Conservation (phyloP, 1,140 invertebrate species). For the Bombyx mandarina region DNA sequence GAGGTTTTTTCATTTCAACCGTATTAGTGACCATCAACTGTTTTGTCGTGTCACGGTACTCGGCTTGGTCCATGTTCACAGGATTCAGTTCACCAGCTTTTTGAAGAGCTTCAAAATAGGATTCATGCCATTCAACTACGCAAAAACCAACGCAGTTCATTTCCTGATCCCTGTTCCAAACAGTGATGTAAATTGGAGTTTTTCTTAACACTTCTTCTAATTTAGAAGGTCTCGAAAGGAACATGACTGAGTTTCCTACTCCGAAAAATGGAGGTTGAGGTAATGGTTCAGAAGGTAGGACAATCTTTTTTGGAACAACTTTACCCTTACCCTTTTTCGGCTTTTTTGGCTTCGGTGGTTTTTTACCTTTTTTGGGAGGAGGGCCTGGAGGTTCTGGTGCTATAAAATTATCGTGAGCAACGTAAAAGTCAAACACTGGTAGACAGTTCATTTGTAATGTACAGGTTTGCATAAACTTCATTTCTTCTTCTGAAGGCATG, state of each 20-base stretch:
- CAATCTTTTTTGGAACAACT: slow-evolving; percentile 28
- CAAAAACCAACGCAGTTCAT: slow-evolving; percentile 56
- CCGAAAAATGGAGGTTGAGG: slow-evolving; percentile 59
- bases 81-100: slow-evolving; percentile 45
- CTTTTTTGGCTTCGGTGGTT: slow-evolving; percentile 36
- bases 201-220: slow-evolving; percentile 47
- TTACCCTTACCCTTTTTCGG: slow-evolving; percentile 46
- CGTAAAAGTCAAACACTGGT: slow-evolving; percentile 58
- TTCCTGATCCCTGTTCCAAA: slow-evolving; percentile 60
- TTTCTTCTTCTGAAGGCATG: slow-evolving; percentile 59
- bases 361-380: slow-evolving; percentile 35
- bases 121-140: slow-evolving; percentile 51
- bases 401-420: slow-evolving; percentile 60
- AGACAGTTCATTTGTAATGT: slow-evolving; percentile 59
- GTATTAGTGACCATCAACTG: slow-evolving; percentile 57
- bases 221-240: slow-evolving; percentile 55
- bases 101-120: slow-evolving; percentile 49
- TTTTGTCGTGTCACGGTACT: slow-evolving; percentile 42
- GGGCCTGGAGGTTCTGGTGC: slow-evolving; percentile 52
- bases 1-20: slow-evolving; percentile 38
- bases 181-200: slow-evolving; percentile 56
- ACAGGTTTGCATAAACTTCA: slow-evolving; percentile 62
- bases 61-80: slow-evolving; percentile 48
- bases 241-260: slow-evolving; percentile 54
- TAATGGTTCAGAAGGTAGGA: slow-evolving; percentile 54